phyloP scores from a whole-genome alignment of 2,113 vertebrate species.

The Gymnogyps californianus region DNA sequence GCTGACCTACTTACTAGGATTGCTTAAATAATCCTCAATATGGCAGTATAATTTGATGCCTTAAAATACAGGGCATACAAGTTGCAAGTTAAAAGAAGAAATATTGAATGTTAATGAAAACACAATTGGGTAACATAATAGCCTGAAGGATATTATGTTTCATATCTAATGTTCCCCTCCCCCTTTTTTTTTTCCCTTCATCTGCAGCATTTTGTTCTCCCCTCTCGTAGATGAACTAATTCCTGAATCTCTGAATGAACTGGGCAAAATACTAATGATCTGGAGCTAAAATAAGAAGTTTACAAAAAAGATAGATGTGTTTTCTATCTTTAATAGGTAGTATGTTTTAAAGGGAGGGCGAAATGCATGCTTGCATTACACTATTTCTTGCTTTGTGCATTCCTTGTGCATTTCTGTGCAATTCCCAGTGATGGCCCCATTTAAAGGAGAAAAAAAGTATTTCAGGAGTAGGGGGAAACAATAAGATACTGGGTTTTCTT shows the following conservation, averaged over 20 bases:
- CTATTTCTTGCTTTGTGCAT: neutral
- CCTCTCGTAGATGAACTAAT: neutral
- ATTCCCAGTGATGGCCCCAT: neutral
- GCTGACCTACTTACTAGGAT: slow-evolving; percentile 63
- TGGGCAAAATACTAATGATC: neutral
- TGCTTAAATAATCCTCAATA: slow-evolving; percentile 62
- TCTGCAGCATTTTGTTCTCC: neutral
- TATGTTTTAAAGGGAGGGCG: neutral
- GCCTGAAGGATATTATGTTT: neutral
- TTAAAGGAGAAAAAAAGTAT: neutral
- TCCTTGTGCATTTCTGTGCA: neutral
- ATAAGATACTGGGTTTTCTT: neutral
- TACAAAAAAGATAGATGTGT: neutral
- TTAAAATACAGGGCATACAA: slow-evolving; percentile 29
- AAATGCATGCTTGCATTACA: neutral
- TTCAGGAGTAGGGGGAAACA: neutral
- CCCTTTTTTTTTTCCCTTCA: neutral
- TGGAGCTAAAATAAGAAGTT: neutral
- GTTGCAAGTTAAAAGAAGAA: slow-evolving; percentile 26
- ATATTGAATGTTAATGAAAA: slow-evolving; percentile 21
- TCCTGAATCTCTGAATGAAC: neutral
- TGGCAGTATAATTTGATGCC: slow-evolving; percentile 51
- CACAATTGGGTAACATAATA: neutral
- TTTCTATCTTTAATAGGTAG: neutral
- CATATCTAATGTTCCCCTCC: neutral